Evolutionary conservation across 2,888 invertebrate genomes (phyloP).

Genomic region (Buathra laborator): DNA sequence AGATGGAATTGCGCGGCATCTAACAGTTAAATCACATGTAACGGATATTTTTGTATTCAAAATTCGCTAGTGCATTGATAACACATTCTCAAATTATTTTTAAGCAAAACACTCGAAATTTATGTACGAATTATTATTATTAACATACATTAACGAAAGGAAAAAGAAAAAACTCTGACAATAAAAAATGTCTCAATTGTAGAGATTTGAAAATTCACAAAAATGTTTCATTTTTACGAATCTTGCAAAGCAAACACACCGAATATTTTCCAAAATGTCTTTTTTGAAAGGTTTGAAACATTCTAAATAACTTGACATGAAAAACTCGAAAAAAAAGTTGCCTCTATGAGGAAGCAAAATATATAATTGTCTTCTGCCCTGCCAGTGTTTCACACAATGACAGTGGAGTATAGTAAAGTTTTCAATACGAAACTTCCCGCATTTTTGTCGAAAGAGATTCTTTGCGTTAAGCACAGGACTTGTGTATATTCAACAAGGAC

Average conservation of each 20-base stretch:
- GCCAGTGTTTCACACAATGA: not conserved
- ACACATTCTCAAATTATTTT: not conserved
- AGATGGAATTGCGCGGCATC: not conserved
- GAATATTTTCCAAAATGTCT: too few relatives aligned
- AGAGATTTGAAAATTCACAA: too few relatives aligned
- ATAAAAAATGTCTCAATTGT: not conserved
- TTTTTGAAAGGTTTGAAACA: too few relatives aligned
- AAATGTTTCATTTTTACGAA: too few relatives aligned
- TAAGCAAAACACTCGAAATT: not conserved
- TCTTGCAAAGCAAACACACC: too few relatives aligned
- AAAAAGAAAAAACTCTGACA: not conserved
- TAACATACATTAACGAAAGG: not conserved
- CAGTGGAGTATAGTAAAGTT: not conserved
- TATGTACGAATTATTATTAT: not conserved
- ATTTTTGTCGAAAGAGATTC: not conserved
- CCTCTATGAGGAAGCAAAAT: too few relatives aligned
- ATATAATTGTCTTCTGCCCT: too few relatives aligned
- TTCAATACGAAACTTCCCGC: not conserved
- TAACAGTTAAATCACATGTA: too few relatives aligned
- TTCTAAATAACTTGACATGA: too few relatives aligned
- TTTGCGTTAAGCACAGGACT: not conserved
- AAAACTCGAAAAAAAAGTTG: too few relatives aligned
- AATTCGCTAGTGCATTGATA: not conserved
- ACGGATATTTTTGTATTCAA: too few relatives aligned
- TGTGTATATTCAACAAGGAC: not conserved